Evolutionary conservation across 2,113 vertebrate genomes (phyloP).

Genomic region (Gymnobelideus leadbeateri): DNA sequence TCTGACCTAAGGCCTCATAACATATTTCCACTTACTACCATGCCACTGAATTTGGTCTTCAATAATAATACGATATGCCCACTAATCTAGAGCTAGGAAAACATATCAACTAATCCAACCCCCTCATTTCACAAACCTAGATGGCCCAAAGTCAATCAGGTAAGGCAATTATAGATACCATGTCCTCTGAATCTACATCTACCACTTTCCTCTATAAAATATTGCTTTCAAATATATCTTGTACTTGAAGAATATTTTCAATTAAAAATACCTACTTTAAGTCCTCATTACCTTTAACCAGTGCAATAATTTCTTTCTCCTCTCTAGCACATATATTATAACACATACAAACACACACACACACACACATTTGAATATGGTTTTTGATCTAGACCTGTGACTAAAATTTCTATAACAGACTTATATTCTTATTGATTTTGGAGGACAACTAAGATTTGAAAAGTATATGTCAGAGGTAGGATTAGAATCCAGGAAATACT

Average conservation of each 20-base stretch:
- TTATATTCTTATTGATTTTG: no score
- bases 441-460: no score
- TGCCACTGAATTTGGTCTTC: background rate
- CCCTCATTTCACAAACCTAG: background rate
- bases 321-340: no score
- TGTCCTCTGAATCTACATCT: background rate
- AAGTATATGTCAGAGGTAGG: no score
- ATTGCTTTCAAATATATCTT: background rate
- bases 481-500: no score
- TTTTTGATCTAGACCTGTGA: no score
- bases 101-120: background rate
- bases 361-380: no score
- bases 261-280: no score
- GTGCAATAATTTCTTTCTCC: no score
- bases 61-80: background rate
- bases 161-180: background rate
- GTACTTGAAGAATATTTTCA: background rate
- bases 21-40: background rate
- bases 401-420: no score
- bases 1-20: background rate
- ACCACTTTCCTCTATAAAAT: background rate
- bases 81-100: background rate
- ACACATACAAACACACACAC: no score
- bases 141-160: background rate
- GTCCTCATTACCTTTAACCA: no score